Conservation (phyloP, 2,113 vertebrate genomes). For the Anser cygnoides region DNA sequence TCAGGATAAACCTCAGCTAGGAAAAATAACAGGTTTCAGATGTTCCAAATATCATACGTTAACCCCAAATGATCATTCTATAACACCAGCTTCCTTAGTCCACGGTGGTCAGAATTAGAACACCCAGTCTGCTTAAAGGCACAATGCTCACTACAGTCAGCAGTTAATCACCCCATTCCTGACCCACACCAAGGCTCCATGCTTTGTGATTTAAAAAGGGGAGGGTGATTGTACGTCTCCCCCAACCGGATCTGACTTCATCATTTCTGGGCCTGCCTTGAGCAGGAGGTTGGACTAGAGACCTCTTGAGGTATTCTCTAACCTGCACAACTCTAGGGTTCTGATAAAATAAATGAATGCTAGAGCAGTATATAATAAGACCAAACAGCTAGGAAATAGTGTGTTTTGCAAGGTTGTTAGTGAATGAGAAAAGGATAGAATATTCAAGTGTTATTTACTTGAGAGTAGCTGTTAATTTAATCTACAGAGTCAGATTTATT, state of each 20-base stretch:
- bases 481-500: conserved; percentile 44
- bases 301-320: neutral
- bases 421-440: neutral
- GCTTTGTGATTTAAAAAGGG: neutral
- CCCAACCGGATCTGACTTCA: neutral
- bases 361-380: neutral
- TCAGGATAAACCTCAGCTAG: conserved; percentile 76
- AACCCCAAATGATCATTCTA: conserved; percentile 69
- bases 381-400: neutral
- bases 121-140: conserved; percentile 57
- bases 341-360: neutral
- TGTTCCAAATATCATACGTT: conserved; percentile 75
- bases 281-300: neutral
- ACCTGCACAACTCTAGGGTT: neutral
- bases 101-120: conserved; percentile 33
- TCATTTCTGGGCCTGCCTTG: neutral
- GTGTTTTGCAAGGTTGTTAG: neutral
- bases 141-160: neutral
- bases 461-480: conserved; percentile 29
- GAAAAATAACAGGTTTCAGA: conserved; percentile 80
- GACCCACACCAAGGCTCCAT: neutral
- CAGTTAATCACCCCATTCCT: neutral
- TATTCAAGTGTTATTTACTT: conserved; percentile 21
- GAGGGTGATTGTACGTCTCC: neutral
- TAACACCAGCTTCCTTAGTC: conserved; percentile 65